phyloP scores from a whole-genome alignment of 2,113 vertebrate species.

The Climacteris rufus region DNA sequence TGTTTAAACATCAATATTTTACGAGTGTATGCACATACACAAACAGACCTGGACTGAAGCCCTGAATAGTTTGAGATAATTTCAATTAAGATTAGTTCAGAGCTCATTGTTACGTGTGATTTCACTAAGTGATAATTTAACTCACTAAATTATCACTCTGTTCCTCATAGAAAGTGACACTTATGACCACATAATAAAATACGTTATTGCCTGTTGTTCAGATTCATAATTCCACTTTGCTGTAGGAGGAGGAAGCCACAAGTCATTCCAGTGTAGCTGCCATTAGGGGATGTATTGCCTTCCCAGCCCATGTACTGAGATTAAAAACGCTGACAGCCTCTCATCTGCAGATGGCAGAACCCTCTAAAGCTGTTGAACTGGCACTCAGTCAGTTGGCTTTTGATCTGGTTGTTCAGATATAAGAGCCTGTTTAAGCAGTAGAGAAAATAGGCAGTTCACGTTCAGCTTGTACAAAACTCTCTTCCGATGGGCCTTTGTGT shows the following conservation, averaged over 20 bases:
- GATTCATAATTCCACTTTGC: conserved; percentile 29
- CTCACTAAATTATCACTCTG: neutral
- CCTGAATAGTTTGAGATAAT: neutral
- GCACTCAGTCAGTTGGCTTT: conserved; percentile 46
- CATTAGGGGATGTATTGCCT: neutral
- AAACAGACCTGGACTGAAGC: neutral
- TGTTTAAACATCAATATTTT: neutral
- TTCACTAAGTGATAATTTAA: conserved; percentile 35
- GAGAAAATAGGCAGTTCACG: conserved; percentile 13
- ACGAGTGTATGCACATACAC: neutral
- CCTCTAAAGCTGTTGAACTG: conserved; percentile 43
- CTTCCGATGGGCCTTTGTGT: neutral
- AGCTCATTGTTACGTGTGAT: neutral
- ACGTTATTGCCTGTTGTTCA: conserved; percentile 27
- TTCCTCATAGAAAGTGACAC: conserved; percentile 16
- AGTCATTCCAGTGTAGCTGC: conserved; percentile 16
- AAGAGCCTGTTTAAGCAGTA: conserved; percentile 20
- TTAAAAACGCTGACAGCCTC: conserved; percentile 38
- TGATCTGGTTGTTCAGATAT: conserved; percentile 36
- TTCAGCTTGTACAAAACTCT: conserved; percentile 6
- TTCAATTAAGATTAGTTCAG: conserved; percentile 31
- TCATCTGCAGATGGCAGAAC: conserved; percentile 10
- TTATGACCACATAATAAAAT: conserved; percentile 31
- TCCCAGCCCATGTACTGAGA: neutral
- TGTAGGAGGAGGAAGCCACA: neutral